Percentiles rank a stretch among this genome's conserved stretches.
These are phyloP conservation scores for Prunella himalayana DNA, from an alignment of 2,113 vertebrate species.

Conservation along the genomic window DNA sequence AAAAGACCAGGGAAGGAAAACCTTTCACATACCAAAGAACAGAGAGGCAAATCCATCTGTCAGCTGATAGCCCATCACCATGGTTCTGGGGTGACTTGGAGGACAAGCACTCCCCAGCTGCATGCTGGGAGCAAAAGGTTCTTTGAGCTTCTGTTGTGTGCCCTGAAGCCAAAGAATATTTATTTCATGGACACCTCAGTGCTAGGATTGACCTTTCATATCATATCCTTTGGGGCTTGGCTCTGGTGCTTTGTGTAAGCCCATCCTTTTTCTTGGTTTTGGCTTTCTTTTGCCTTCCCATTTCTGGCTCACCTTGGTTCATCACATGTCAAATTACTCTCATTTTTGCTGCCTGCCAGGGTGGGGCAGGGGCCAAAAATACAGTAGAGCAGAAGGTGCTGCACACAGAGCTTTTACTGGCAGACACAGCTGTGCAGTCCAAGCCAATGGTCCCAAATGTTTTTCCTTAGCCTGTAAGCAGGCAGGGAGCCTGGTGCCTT, in stretches of 20 bases:
- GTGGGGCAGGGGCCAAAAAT: background rate
- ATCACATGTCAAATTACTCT: background rate
- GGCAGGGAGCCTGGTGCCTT: background rate
- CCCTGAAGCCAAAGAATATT: background rate
- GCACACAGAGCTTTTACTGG: background rate
- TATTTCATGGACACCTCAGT: background rate
- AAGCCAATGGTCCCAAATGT: background rate
- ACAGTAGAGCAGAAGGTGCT: background rate
- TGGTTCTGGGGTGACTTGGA: background rate
- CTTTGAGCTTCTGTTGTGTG: background rate
- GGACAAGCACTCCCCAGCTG: background rate
- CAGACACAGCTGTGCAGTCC: background rate
- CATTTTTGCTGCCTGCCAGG: background rate
- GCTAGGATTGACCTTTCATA: background rate
- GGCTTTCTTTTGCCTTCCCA: background rate
- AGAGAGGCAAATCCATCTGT: background rate
- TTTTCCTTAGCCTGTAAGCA: background rate
- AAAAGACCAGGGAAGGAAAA: background rate
- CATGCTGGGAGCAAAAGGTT: background rate
- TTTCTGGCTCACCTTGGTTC: background rate
- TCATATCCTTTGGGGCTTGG: background rate
- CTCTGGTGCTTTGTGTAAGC: background rate
- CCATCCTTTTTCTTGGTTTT: background rate
- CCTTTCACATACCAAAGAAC: background rate
- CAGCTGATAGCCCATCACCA: background rate